Conservation (phyloP, 2,888 invertebrate genomes). For the Trissoscelio sp. region DNA sequence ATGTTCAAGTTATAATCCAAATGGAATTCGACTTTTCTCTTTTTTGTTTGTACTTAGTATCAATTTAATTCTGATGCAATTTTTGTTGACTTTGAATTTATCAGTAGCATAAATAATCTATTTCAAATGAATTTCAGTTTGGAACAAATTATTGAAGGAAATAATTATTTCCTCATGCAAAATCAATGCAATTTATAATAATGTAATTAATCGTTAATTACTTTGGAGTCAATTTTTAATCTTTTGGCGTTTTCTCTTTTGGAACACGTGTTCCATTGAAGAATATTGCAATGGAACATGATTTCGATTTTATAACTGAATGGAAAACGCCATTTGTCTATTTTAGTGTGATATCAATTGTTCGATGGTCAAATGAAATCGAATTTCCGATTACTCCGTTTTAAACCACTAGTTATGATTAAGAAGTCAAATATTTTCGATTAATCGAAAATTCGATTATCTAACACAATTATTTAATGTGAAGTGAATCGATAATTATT, state of each 20-base stretch:
- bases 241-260: no score
- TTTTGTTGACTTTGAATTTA: not conserved
- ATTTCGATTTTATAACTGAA: no score
- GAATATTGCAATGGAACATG: no score
- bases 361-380: not conserved
- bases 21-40: not conserved
- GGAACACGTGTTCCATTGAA: no score
- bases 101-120: no score
- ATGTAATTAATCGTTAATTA: not conserved
- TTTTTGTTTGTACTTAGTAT: no score
- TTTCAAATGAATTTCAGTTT: no score
- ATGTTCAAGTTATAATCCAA: constrained; percentile 8
- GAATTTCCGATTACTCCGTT: not conserved
- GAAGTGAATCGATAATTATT: constrained; percentile 9
- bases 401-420: not conserved
- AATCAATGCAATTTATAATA: constrained; percentile 4
- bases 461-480: constrained; percentile 2
- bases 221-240: not conserved
- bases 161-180: constrained; percentile 1
- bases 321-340: no score
- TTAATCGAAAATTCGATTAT: constrained; percentile 1
- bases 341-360: constrained; percentile 3
- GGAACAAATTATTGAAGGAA: not conserved
- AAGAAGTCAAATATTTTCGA: not conserved
- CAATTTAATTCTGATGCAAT: no score